Conservation (phyloP, 2,113 vertebrate genomes). For the Rattus norvegicus region DNA sequence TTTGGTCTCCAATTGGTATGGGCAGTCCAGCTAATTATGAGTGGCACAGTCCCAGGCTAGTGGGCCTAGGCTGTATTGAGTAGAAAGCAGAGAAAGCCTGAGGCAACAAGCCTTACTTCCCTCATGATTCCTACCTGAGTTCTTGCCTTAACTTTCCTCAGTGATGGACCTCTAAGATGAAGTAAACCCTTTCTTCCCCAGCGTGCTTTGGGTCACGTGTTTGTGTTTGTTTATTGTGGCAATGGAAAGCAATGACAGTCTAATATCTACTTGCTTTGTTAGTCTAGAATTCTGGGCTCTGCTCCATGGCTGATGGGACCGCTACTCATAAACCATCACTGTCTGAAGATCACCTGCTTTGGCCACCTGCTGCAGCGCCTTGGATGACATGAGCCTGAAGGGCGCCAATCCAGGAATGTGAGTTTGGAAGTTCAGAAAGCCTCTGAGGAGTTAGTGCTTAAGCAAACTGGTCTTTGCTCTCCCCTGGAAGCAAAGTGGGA, state of each 20-base stretch:
- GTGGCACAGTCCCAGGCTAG: neutral
- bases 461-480: neutral
- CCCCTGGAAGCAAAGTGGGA: neutral
- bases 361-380: neutral
- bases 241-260: neutral
- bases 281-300: neutral
- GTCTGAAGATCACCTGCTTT: neutral
- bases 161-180: neutral
- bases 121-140: neutral
- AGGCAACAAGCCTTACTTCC: neutral
- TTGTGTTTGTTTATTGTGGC: neutral
- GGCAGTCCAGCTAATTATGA: too few relatives aligned
- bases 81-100: neutral
- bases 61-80: neutral
- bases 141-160: neutral
- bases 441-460: neutral
- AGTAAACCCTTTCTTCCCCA: neutral
- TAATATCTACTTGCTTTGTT: neutral
- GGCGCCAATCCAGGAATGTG: neutral
- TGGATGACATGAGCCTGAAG: neutral
- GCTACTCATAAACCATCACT: neutral
- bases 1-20: neutral
- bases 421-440: neutral
- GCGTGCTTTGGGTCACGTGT: neutral
- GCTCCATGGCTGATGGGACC: neutral